Conservation (phyloP, 2,113 vertebrate genomes). For the Sylvietta virens region DNA sequence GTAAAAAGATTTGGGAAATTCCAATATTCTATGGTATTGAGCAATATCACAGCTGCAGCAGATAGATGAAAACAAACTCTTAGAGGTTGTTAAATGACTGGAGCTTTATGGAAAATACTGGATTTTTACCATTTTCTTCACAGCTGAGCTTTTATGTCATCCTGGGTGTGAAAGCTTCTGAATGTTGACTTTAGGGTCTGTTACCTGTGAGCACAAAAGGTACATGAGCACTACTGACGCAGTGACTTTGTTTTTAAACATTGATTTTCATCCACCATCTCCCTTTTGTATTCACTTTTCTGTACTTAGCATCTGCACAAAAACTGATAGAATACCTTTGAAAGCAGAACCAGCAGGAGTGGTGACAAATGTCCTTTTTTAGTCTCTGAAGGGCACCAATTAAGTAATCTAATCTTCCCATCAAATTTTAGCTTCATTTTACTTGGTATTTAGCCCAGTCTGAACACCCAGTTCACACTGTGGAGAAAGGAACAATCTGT, state of each 20-base stretch:
- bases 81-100: not conserved
- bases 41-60: not conserved
- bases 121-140: not conserved
- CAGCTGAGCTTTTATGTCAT: not conserved
- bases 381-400: slow-evolving; percentile 43
- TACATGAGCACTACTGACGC: not conserved
- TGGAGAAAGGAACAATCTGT: slow-evolving; percentile 25
- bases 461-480: slow-evolving; percentile 29
- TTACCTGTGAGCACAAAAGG: not conserved
- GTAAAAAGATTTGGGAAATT: not conserved
- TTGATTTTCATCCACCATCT: not conserved
- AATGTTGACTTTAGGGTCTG: not conserved
- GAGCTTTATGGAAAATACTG: not conserved
- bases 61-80: not conserved
- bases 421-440: slow-evolving; percentile 46
- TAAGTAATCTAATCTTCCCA: slow-evolving; percentile 42
- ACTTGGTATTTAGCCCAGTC: slow-evolving; percentile 44
- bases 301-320: not conserved
- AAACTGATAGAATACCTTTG: not conserved
- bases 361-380: slow-evolving; percentile 19
- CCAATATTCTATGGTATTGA: not conserved
- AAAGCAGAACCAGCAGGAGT: not conserved
- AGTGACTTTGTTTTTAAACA: not conserved
- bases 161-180: not conserved
- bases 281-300: not conserved